Base-by-base conservation (phyloP, 2,888 invertebrate genomes). In the Tetropium fuscum region DNA sequence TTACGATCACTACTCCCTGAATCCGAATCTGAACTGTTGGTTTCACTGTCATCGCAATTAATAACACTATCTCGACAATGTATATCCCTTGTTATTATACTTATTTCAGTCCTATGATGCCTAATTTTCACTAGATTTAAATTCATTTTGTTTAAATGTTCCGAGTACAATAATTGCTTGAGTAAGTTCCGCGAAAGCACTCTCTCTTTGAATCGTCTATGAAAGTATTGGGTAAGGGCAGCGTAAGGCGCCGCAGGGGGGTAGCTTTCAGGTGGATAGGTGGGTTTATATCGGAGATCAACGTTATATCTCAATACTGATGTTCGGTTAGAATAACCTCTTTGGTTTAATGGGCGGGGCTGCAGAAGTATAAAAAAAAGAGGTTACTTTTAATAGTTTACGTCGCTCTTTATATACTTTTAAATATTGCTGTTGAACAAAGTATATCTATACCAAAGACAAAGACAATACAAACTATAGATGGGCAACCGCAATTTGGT, bases 211-310 rank as follows among this genome's bases (percentile, higher is more conserved):
- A 93, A 90, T 57, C 92, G 86, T 75, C 87, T 87, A 63, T 90
- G 89, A 79, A 91, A 93, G 81, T 89, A 89, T 78, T 89, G 89
- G 36, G 91, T 91, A 64, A 94, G 85, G 65, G 89, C 89, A 69
- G 90, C 88, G 81, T 92, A 93, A 18, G 93, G 93, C 45, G 92
- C 89, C 68, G 90, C 88, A 73, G 90, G 86, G 76, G 90, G 91
- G 83, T 89, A 91, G 82, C 88, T 89, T 81, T 88, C 87, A 66
- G 92, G 90, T 65, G 91, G 91, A 74, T 89, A 83, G 53, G 88
- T 88, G 70, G 87, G 83, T 76, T 84, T 85, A 79, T 86, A 82
- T 53, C 74, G 69, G 49, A 72, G 58, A 38, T 73, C 70, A 44
- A 76, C 70, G 59, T 60, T 70, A 75, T 83, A 85, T 66, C 80